phyloP scores from a whole-genome alignment of 2,113 vertebrate genomes.

The Tapirus terrestris region DNA sequence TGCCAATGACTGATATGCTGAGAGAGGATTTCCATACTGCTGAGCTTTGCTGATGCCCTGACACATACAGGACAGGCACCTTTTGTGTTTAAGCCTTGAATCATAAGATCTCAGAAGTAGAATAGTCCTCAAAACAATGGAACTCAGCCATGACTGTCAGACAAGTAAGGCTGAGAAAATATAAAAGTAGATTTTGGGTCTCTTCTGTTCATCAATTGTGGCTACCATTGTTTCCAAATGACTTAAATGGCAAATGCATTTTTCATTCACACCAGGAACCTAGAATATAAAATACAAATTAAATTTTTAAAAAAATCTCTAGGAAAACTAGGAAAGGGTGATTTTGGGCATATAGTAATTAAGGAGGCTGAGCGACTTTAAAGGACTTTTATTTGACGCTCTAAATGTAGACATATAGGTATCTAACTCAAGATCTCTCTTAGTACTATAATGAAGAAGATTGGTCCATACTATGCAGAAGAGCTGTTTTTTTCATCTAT shows the following conservation, averaged over 20 bases:
- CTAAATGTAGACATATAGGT: background rate
- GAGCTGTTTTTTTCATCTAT: background rate
- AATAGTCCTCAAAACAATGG: background rate
- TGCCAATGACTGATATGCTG: background rate
- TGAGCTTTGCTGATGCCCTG: background rate
- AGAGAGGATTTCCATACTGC: background rate
- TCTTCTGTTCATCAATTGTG: background rate
- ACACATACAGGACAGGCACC: background rate
- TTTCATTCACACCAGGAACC: background rate
- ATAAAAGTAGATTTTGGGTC: background rate
- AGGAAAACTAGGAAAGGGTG: background rate
- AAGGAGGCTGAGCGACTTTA: background rate
- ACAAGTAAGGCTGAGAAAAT: background rate
- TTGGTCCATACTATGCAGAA: background rate
- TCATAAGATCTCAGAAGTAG: background rate
- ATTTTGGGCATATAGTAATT: background rate
- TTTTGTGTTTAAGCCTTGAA: background rate
- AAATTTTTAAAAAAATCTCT: background rate
- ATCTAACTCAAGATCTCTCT: conserved; percentile 20
- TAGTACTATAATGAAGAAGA: background rate
- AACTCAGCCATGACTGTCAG: background rate
- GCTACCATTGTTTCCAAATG: background rate
- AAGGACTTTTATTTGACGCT: background rate
- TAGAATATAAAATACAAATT: conserved; percentile 11
- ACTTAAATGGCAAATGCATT: background rate